Percentiles rank a stretch among this genome's conserved stretches.
Conservation (phyloP, 1,140 invertebrate species). For the Riptortus pedestris region DNA sequence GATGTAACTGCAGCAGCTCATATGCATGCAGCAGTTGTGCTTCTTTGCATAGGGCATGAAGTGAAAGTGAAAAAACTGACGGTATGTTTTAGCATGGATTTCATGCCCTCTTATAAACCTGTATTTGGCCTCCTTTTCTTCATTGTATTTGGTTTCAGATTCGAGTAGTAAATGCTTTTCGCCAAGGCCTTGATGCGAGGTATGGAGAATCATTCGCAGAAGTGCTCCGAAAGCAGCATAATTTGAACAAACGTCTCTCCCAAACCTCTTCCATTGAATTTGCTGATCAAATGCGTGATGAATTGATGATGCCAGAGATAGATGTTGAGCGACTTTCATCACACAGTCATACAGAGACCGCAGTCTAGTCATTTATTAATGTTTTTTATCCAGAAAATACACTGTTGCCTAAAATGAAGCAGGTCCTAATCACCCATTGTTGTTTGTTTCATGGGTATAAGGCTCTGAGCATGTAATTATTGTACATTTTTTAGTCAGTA, state of each 20-base stretch:
- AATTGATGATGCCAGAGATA: slow-evolving; percentile 76
- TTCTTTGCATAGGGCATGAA: slow-evolving; percentile 15
- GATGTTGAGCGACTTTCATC: slow-evolving; percentile 81
- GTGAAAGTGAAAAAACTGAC: slow-evolving; percentile 16
- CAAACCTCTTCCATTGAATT: slow-evolving; percentile 86
- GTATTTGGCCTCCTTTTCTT: slow-evolving; percentile 25
- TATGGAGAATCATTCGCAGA: slow-evolving; percentile 84
- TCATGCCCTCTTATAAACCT: slow-evolving; percentile 12
- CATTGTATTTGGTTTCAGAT: slow-evolving; percentile 53
- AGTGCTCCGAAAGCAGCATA: slow-evolving; percentile 81
- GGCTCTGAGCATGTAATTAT: slow-evolving; percentile 34
- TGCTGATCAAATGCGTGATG: slow-evolving; percentile 74
- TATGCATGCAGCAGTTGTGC: slow-evolving; percentile 20
- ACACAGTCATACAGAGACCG: slow-evolving; percentile 86
- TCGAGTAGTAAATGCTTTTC: slow-evolving; percentile 98
- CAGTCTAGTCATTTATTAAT: slow-evolving; percentile 51
- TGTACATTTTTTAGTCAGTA: slow-evolving; percentile 28
- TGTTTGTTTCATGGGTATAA: slow-evolving; percentile 26
- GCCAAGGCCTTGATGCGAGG: slow-evolving; percentile 91
- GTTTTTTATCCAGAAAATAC: neutral
- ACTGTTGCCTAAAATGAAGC: slow-evolving; percentile 26
- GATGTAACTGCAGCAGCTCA: slow-evolving; percentile 22
- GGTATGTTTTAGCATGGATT: slow-evolving; percentile 25
- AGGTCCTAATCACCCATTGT: slow-evolving; percentile 26
- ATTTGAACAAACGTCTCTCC: slow-evolving; percentile 76